phyloP scores from a whole-genome alignment of 2,113 vertebrate genomes.

The Lepisosteus osseus region DNA sequence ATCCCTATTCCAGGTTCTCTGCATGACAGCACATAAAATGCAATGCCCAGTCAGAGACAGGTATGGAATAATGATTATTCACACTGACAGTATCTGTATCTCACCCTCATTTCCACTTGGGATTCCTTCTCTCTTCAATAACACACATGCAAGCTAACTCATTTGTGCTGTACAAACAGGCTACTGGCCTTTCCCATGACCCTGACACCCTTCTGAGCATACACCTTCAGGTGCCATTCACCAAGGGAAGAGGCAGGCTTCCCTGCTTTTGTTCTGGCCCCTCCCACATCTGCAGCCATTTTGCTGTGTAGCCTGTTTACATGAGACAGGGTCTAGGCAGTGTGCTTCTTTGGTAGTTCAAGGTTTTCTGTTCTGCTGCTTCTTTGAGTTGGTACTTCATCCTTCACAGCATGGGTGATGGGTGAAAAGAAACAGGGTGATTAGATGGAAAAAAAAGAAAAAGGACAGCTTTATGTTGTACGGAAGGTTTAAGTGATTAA shows the following conservation, averaged over 20 bases:
- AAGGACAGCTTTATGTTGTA: too few relatives aligned
- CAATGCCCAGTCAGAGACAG: not conserved
- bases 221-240: not conserved
- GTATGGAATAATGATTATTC: not conserved
- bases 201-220: slow-evolving; percentile 48
- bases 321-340: not conserved
- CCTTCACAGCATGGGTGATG: too few relatives aligned
- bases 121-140: not conserved
- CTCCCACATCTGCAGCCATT: not conserved
- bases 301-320: not conserved
- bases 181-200: slow-evolving; percentile 58
- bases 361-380: too few relatives aligned
- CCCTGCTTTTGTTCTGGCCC: not conserved
- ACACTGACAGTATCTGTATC: not conserved
- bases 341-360: too few relatives aligned
- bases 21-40: not conserved
- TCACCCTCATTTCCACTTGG: not conserved
- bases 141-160: not conserved
- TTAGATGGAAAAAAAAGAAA: too few relatives aligned
- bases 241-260: not conserved
- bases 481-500: too few relatives aligned
- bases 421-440: too few relatives aligned
- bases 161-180: slow-evolving; percentile 26
- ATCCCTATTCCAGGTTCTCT: not conserved
- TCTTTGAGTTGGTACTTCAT: too few relatives aligned